Base-by-base conservation (phyloP, 2,888 invertebrate species). In the Erannis defoliaria region DNA sequence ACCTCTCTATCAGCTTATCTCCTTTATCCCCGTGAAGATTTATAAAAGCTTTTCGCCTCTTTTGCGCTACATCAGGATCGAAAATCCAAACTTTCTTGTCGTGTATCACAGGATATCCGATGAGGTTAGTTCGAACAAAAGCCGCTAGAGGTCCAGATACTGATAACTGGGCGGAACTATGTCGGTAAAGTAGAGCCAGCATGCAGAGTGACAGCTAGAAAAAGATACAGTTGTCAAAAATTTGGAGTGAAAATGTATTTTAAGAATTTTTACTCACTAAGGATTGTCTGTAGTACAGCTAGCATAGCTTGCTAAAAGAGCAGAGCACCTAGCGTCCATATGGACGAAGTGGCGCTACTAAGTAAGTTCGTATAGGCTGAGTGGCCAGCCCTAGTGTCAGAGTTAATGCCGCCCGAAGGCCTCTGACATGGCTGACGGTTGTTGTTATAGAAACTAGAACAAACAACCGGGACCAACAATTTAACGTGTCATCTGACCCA, bases 1-100 rank as follows among this genome's bases (percentile, higher is more conserved):
- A 74, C 66, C 95, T 90, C 73, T 95, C 95, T 6, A 96, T 96
- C 9, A 95, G 86, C 58, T 93, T 93, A 63, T 94, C 94, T 1
- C 95, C 96, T 65, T 94, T 93, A 62, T 90, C 89, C 0, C 96
- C 96, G 74, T 96, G 94, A 1, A 94, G 73, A 63, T 91, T 93
- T 64, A 94, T 94, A 75, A 95, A 96, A 63, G 93, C 93, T 51
- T 85, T 93, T 43, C 95, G 89, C 56, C 95, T 90, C 65, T 94
- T 90, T 62, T 91, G 76, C 0, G 95, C 94, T 0, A 94, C 89
- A 14, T 96, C 94, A 0, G 96, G 96, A 79, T 96, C 95, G 67
- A 96, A 95, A 23, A 94, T 81, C 94, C 95, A 96, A 1, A 85
- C 78, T 14, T 93, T 92, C 56, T 89, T 81, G 70, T 94, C 89